Percentiles rank a stretch among this genome's conserved stretches.
These are phyloP conservation scores for Caenorhabditis tropicalis DNA, from an alignment of 1,140 invertebrate genomes.

Conservation along the genomic window DNA sequence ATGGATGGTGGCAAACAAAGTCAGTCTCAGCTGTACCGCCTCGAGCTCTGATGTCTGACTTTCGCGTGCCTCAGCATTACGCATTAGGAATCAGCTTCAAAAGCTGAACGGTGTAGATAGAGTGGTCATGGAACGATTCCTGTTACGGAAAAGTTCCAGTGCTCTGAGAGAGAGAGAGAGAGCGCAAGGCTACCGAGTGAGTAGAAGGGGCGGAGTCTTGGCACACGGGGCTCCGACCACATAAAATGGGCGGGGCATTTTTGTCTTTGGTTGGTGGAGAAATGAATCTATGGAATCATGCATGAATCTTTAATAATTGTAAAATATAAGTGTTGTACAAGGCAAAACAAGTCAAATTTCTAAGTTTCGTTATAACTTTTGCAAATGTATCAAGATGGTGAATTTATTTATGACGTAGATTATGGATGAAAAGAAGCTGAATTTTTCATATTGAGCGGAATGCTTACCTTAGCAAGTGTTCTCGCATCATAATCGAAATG, in stretches of 20 bases:
- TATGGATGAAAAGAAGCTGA: not conserved
- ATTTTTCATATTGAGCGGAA: too few relatives aligned
- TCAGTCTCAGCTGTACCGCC: not conserved
- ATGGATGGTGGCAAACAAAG: conserved; percentile 13
- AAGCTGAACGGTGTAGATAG: not conserved
- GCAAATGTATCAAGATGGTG: not conserved
- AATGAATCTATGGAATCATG: not conserved
- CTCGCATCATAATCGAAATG: not conserved
- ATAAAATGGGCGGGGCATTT: not conserved
- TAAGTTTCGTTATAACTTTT: not conserved
- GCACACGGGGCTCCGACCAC: not conserved
- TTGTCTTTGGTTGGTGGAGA: not conserved
- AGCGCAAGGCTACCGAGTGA: conserved; percentile 6
- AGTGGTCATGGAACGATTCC: not conserved
- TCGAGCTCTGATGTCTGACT: conserved; percentile 35
- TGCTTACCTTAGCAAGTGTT: too few relatives aligned
- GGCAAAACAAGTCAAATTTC: not conserved
- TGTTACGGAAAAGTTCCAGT: too few relatives aligned
- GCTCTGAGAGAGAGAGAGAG: too few relatives aligned
- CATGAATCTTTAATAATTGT: not conserved
- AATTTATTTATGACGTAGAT: conserved; percentile 6
- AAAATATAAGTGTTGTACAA: not conserved
- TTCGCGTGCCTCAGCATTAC: not conserved
- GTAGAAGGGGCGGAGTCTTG: conserved; percentile 6
- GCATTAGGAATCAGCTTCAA: not conserved